phyloP scores from a whole-genome alignment of 2,888 invertebrate species.

The Agelastica alni region DNA sequence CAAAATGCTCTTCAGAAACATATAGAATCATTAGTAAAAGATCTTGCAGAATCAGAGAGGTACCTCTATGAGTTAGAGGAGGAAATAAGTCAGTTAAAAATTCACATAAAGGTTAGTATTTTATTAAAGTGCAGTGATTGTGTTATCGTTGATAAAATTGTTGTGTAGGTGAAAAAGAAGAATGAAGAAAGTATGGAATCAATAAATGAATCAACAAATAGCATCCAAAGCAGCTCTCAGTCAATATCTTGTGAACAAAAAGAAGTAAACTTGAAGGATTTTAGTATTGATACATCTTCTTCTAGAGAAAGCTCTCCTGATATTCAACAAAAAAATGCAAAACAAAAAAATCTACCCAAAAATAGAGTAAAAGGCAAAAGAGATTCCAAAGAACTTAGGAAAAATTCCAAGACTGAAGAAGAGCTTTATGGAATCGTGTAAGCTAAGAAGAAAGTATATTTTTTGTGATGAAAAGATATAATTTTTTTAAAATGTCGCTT shows the following conservation, averaged over 20 bases:
- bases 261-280: background rate
- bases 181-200: background rate
- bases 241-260: background rate
- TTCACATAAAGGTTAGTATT: constrained; percentile 11
- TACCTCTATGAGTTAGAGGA: constrained; percentile 52
- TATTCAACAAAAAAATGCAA: background rate
- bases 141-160: no score
- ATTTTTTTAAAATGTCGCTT: no score
- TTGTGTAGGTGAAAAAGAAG: constrained; percentile 5
- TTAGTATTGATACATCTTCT: background rate
- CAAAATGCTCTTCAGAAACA: constrained; percentile 51
- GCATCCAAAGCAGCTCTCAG: background rate
- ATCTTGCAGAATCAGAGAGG: constrained; percentile 48
- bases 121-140: no score
- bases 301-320: background rate
- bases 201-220: background rate
- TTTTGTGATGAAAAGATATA: no score
- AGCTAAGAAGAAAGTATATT: no score
- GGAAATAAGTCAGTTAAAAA: constrained; percentile 46
- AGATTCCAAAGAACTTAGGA: background rate
- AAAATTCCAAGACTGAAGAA: no score
- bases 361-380: constrained; percentile 1
- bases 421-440: no score
- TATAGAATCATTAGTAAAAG: constrained; percentile 45
- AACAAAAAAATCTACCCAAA: background rate